Conservation (phyloP, 2,888 invertebrate genomes). For the Opisthograptis luteolata region DNA sequence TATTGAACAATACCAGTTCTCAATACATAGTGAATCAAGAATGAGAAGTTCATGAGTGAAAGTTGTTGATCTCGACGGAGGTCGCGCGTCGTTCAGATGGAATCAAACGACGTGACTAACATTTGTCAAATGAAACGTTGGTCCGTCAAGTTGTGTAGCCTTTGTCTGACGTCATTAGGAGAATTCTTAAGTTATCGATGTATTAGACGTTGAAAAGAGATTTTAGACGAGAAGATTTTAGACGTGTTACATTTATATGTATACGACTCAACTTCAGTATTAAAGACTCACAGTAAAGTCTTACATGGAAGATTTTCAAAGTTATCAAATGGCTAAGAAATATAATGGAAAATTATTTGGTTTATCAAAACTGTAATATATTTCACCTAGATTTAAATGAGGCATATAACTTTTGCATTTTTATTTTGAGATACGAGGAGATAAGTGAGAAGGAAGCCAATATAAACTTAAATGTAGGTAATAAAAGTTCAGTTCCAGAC, state of each 20-base stretch:
- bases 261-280: background rate
- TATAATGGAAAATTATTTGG: too few species aligned
- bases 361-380: too few species aligned
- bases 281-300: too few species aligned
- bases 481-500: constrained; percentile 24
- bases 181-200: background rate
- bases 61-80: constrained; percentile 38
- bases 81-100: constrained; percentile 36
- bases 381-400: too few species aligned
- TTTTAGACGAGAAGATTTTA: too few species aligned
- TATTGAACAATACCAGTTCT: constrained; percentile 27
- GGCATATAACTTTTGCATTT: too few species aligned
- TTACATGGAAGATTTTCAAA: too few species aligned
- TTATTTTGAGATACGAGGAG: too few species aligned
- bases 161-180: background rate
- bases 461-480: constrained; percentile 24
- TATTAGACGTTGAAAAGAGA: too few species aligned
- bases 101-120: constrained; percentile 32
- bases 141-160: constrained; percentile 19
- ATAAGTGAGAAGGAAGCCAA: constrained; percentile 15
- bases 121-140: constrained; percentile 20
- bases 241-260: background rate
- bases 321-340: too few species aligned
- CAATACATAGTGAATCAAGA: constrained; percentile 28
- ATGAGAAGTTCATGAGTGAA: too few species aligned